Evolutionary conservation across 2,113 vertebrate genomes (phyloP).

Genomic region (Lipophrys pholis): DNA sequence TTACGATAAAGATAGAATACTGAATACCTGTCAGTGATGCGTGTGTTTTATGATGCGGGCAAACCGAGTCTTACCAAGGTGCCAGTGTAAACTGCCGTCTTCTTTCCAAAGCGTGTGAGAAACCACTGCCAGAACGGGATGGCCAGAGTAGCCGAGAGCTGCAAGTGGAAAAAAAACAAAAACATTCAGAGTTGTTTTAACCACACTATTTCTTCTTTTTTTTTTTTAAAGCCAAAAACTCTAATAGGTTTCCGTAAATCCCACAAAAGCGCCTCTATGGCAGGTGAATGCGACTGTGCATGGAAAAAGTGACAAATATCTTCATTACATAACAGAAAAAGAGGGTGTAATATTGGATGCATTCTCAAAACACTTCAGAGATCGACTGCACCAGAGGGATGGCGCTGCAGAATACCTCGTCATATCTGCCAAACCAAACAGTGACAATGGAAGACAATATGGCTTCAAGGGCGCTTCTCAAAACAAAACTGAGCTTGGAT

Average conservation of each 20-base stretch:
- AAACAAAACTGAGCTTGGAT: conserved; percentile 46
- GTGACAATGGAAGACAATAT: conserved; percentile 4
- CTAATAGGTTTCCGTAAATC: neutral
- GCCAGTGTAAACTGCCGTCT: conserved; percentile 90
- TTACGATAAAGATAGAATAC: neutral
- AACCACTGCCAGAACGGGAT: conserved; percentile 99
- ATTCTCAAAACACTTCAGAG: conserved; percentile 11
- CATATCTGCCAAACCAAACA: conserved; percentile 34
- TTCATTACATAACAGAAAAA: neutral
- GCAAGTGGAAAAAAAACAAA: neutral
- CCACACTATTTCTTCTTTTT: conserved; percentile 20
- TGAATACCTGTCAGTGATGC: conserved; percentile 1
- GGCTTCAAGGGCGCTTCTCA: conserved; percentile 10
- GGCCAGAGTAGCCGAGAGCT: conserved; percentile 93
- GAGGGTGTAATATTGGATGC: neutral
- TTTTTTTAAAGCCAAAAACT: neutral
- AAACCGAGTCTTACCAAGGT: conserved; percentile 86
- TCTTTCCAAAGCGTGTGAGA: conserved; percentile 94
- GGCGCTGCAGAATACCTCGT: conserved; percentile 3
- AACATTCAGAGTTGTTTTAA: conserved; percentile 24
- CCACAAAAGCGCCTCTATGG: neutral
- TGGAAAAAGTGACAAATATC: neutral
- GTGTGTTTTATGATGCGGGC: neutral
- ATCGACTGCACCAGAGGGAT: neutral
- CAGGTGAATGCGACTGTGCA: neutral